phyloP scores from a whole-genome alignment of 2,113 vertebrate genomes.

The Pedetes capensis region DNA sequence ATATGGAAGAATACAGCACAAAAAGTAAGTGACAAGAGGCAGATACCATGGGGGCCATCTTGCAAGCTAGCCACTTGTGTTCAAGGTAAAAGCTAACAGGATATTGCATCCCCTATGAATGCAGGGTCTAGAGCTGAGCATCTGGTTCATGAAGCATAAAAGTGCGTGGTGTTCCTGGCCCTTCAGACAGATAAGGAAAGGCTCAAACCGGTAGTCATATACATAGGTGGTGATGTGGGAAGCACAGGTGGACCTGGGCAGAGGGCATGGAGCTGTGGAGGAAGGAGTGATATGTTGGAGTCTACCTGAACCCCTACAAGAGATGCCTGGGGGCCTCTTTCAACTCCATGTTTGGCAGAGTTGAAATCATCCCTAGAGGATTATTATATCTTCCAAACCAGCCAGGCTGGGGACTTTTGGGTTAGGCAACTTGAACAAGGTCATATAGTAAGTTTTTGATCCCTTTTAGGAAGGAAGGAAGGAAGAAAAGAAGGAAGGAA shows the following conservation, averaged over 20 bases:
- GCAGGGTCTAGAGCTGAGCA: fast-evolving
- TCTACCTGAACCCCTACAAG: neutral
- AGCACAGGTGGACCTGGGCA: neutral
- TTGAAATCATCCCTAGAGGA: neutral
- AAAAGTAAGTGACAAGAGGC: neutral
- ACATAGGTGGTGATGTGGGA: neutral
- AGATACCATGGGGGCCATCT: neutral
- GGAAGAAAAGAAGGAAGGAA: neutral
- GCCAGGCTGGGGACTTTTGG: too few relatives aligned
- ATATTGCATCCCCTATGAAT: neutral
- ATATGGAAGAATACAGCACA: too few relatives aligned
- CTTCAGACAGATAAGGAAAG: neutral
- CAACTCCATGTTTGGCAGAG: neutral
- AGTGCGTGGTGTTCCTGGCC: neutral
- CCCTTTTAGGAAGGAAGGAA: neutral
- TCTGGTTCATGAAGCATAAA: neutral
- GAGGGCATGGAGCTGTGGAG: too few relatives aligned
- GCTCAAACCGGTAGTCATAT: too few relatives aligned
- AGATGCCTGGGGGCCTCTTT: neutral
- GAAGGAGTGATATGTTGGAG: neutral
- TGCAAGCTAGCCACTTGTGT: neutral
- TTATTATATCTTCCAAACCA: neutral
- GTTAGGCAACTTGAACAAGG: neutral
- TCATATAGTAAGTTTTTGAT: neutral
- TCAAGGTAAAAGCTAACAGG: neutral